Conservation (phyloP, 2,888 invertebrate genomes). For the Dioctria linearis region DNA sequence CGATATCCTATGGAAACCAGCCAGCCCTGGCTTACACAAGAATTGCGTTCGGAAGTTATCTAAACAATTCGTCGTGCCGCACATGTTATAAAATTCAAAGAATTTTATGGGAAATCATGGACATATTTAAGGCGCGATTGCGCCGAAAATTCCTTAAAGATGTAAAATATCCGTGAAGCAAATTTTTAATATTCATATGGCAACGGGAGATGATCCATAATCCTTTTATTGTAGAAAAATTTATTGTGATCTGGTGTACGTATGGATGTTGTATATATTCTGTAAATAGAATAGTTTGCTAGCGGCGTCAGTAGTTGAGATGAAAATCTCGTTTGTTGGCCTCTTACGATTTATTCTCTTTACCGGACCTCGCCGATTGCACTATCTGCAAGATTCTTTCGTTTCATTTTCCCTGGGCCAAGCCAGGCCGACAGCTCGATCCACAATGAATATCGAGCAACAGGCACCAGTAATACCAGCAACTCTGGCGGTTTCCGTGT, state of each 20-base stretch:
- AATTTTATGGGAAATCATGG: background rate
- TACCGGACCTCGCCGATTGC: conserved; percentile 22
- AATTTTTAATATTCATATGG: background rate
- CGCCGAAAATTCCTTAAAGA: background rate
- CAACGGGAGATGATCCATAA: background rate
- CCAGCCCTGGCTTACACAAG: background rate
- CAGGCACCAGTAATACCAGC: background rate
- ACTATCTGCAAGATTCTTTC: conserved; percentile 14
- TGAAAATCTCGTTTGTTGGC: conserved; percentile 37
- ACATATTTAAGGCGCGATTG: conserved; percentile 17
- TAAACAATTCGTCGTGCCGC: background rate
- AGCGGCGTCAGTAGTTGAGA: conserved; percentile 34
- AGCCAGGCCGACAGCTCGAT: too few relatives aligned
- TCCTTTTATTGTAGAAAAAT: background rate
- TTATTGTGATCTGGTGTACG: background rate
- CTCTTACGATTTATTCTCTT: conserved; percentile 28
- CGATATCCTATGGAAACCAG: background rate
- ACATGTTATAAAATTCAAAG: conserved; percentile 21
- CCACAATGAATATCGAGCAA: too few relatives aligned
- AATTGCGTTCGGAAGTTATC: conserved; percentile 24
- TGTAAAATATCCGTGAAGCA: conserved; percentile 12
- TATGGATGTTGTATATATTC: background rate
- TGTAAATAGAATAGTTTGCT: conserved; percentile 16
- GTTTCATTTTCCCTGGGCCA: background rate
- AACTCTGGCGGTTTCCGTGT: conserved; percentile 47